Evolutionary conservation across 2,113 vertebrate species (phyloP).

Genomic region (Semnornis frantzii): DNA sequence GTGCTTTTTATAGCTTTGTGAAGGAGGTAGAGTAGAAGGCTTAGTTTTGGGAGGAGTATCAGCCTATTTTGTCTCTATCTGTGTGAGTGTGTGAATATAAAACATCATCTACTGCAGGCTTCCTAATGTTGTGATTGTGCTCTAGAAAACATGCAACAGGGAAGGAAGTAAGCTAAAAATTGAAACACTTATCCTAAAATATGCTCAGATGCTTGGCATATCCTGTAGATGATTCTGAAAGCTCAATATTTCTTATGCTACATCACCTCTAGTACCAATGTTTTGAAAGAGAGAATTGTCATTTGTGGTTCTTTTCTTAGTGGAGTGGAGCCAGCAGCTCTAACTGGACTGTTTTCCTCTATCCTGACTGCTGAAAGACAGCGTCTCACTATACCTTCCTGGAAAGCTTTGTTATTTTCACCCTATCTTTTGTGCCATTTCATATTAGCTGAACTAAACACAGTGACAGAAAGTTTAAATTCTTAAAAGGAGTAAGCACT

Average conservation of each 20-base stretch:
- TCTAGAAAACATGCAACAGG: background rate
- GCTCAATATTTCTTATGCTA: background rate
- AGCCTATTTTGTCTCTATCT: background rate
- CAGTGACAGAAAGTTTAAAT: background rate
- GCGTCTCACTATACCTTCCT: background rate
- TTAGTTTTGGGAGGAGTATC: background rate
- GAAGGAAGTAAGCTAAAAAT: background rate
- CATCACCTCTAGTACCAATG: background rate
- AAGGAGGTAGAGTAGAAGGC: background rate
- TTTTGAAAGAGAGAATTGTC: background rate
- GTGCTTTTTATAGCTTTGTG: background rate
- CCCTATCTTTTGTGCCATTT: background rate
- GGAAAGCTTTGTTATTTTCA: background rate
- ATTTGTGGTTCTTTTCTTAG: background rate
- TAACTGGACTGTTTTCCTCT: background rate
- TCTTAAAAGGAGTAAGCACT: background rate
- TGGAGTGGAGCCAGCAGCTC: background rate
- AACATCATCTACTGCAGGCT: background rate
- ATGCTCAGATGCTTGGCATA: background rate
- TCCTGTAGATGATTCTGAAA: background rate
- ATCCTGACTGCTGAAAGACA: background rate
- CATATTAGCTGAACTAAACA: background rate
- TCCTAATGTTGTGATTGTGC: background rate
- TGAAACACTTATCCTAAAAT: background rate
- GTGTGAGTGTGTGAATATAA: background rate